Evolutionary conservation across 1,140 invertebrate species (phyloP).

Genomic region (Leptoteleia sp.): DNA sequence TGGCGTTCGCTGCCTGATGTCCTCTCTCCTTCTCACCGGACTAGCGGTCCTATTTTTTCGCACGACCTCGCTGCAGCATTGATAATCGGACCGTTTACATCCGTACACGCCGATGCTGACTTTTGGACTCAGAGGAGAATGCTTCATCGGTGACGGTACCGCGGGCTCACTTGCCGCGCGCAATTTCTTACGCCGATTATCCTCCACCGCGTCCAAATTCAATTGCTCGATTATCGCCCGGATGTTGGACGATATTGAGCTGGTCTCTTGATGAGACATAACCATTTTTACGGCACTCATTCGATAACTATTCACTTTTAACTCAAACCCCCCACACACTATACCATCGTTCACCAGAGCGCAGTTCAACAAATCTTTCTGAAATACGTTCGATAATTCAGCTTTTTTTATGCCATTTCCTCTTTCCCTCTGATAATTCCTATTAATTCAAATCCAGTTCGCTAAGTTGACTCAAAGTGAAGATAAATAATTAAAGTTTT

Average conservation of each 20-base stretch:
- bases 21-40: slow-evolving; percentile 18
- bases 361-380: too few species aligned
- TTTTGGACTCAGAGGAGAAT: slow-evolving; percentile 67
- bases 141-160: slow-evolving; percentile 19
- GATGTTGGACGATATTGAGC: slow-evolving; percentile 77
- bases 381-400: too few species aligned
- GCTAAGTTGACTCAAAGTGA: too few species aligned
- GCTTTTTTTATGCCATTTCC: too few species aligned
- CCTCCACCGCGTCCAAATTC: slow-evolving; percentile 75
- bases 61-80: slow-evolving; percentile 43
- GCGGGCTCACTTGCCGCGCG: slow-evolving; percentile 44
- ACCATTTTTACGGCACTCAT: slow-evolving; percentile 73
- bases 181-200: slow-evolving; percentile 57
- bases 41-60: slow-evolving; percentile 45
- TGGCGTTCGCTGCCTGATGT: slow-evolving; percentile 32
- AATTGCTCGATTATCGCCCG: slow-evolving; percentile 79
- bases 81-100: slow-evolving; percentile 61
- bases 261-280: slow-evolving; percentile 75
- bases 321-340: background rate
- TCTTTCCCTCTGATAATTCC: too few species aligned
- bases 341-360: slow-evolving; percentile 4
- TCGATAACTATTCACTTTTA: slow-evolving; percentile 13
- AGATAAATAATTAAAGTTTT: too few species aligned
- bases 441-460: too few species aligned
- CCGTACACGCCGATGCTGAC: slow-evolving; percentile 79